Percentiles rank a stretch among this genome's conserved stretches.
phyloP scores from a whole-genome alignment of 2,113 vertebrate species.

The Nothocercus julius region DNA sequence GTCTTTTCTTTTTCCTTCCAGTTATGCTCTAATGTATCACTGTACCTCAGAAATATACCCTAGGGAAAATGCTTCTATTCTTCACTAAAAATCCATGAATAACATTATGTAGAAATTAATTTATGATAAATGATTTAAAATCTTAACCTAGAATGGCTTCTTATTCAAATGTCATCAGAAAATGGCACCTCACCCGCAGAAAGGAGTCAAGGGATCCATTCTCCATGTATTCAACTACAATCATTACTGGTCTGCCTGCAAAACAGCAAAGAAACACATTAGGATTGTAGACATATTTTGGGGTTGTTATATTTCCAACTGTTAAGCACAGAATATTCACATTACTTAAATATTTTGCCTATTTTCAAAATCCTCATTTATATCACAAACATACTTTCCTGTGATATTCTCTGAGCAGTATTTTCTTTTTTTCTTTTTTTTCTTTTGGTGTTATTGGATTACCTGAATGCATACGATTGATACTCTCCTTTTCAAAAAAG shows the following conservation, averaged over 20 bases:
- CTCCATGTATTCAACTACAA: conserved; percentile 97
- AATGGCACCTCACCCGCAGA: conserved; percentile 87
- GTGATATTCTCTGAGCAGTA: neutral
- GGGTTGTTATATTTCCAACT: conserved; percentile 49
- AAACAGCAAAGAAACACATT: conserved; percentile 74
- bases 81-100: conserved; percentile 73
- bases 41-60: conserved; percentile 51
- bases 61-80: conserved; percentile 63
- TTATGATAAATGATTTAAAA: conserved; percentile 77
- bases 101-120: conserved; percentile 77
- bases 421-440: neutral
- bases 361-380: conserved; percentile 47
- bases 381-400: neutral
- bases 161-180: conserved; percentile 75
- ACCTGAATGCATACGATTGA: neutral
- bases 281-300: conserved; percentile 35
- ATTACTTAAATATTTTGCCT: conserved; percentile 33
- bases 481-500: conserved; percentile 3
- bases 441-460: neutral
- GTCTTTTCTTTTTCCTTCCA: conserved; percentile 18
- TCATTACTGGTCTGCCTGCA: conserved; percentile 95
- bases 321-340: conserved; percentile 56
- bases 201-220: conserved; percentile 96
- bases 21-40: conserved; percentile 47
- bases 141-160: conserved; percentile 67